Conservation (phyloP, 2,888 invertebrate species). For the Sinopyrophorus schimmeli region DNA sequence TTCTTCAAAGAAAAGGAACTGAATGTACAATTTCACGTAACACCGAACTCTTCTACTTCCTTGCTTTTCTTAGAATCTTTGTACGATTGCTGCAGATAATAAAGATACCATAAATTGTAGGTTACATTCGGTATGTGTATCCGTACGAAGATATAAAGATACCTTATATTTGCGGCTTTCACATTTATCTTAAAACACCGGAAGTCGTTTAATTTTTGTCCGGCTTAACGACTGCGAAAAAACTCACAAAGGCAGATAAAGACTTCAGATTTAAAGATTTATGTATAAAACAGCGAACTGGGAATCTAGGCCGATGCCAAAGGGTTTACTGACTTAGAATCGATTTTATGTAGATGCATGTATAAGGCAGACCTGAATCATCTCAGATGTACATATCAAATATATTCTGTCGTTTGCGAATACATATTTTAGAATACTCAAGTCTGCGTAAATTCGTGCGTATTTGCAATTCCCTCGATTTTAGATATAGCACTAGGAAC, state of each 20-base stretch:
- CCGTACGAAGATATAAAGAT: conserved; percentile 19
- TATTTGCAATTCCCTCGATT: conserved; percentile 19
- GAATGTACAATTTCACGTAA: conserved; percentile 3
- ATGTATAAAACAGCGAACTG: conserved; percentile 39
- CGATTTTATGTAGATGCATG: conserved; percentile 39
- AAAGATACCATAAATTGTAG: conserved; percentile 20
- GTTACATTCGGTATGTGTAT: conserved; percentile 22
- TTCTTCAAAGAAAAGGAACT: neutral
- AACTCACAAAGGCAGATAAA: conserved; percentile 40
- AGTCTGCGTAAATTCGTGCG: conserved; percentile 11
- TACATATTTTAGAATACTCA: conserved; percentile 23
- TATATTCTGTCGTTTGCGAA: conserved; percentile 30
- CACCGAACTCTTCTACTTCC: conserved; percentile 9
- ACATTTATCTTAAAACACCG: conserved; percentile 45
- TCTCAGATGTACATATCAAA: conserved; percentile 35
- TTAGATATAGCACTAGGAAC: conserved; percentile 4
- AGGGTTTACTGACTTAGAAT: conserved; percentile 39
- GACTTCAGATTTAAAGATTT: conserved; percentile 43
- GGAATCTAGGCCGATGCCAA: conserved; percentile 46
- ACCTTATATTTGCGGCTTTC: conserved; percentile 32
- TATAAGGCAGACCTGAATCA: conserved; percentile 31
- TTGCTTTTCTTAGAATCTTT: conserved; percentile 13
- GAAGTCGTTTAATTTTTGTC: conserved; percentile 46
- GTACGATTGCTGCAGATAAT: conserved; percentile 18
- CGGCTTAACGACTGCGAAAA: conserved; percentile 44